Evolutionary conservation across 2,888 invertebrate genomes (phyloP).

Genomic region (Diabrotica balteata): DNA sequence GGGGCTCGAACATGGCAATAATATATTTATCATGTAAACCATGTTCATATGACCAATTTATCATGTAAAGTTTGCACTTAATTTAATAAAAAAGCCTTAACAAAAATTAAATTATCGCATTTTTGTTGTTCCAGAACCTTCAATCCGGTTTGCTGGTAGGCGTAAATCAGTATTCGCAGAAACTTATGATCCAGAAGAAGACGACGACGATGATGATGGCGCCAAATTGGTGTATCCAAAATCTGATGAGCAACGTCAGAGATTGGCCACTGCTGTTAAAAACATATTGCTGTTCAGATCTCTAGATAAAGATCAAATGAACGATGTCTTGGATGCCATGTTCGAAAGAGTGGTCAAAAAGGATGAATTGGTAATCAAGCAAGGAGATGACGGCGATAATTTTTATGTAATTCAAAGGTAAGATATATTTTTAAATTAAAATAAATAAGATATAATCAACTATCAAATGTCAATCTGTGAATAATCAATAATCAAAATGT

Average conservation of each 20-base stretch:
- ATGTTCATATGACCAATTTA: too few species aligned
- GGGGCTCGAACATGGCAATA: too few species aligned
- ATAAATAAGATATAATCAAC: too few species aligned
- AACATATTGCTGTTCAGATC: conserved; percentile 94
- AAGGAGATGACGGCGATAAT: conserved; percentile 97
- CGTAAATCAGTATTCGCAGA: conserved; percentile 97
- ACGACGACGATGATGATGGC: conserved; percentile 80
- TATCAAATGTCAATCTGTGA: too few species aligned
- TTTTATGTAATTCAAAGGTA: conserved; percentile 98
- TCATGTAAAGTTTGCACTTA: too few species aligned
- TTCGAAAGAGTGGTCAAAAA: conserved; percentile 89
- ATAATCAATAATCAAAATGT: too few species aligned
- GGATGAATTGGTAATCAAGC: conserved; percentile 90
- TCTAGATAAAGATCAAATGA: conserved; percentile 89
- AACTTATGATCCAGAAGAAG: conserved; percentile 96
- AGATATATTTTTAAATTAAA: conserved; percentile 45
- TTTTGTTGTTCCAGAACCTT: conserved; percentile 72
- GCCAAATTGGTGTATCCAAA: conserved; percentile 89
- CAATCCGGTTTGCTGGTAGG: conserved; percentile 79
- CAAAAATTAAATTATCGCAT: background rate
- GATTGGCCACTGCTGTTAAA: conserved; percentile 86
- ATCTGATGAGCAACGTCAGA: conserved; percentile 90
- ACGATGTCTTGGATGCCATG: conserved; percentile 97
- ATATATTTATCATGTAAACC: too few species aligned
- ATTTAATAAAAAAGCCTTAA: background rate